Percentiles rank a stretch among this genome's conserved stretches.
These are phyloP conservation scores for Temnopleurus reevesii DNA, from an alignment of 53 echinoderm and acorn worm species.

Conservation along the genomic window DNA sequence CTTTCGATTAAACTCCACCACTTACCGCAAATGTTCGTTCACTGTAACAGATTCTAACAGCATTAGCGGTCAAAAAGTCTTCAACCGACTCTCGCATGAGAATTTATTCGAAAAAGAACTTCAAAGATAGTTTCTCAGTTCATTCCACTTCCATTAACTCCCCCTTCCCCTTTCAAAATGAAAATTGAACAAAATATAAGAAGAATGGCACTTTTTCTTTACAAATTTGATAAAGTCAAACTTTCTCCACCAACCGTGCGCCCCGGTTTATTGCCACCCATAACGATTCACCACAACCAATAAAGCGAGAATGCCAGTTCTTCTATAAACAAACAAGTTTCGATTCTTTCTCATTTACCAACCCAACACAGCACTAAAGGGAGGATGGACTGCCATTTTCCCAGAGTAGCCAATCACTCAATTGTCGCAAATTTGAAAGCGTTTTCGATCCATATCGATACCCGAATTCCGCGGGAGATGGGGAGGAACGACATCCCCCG, in stretches of 20 bases:
- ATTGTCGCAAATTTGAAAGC: conserved; percentile 51
- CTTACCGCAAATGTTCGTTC: not conserved
- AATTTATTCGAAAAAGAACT: not conserved
- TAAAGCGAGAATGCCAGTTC: not conserved
- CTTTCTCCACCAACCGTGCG: conserved; percentile 29
- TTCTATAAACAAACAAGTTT: conserved; percentile 49
- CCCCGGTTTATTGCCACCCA: conserved; percentile 27
- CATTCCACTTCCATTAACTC: not conserved
- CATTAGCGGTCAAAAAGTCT: not conserved
- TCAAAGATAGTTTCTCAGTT: not conserved
- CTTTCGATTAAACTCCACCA: too few relatives aligned
- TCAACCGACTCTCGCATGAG: not conserved
- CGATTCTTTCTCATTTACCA: conserved; percentile 38
- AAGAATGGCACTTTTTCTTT: conserved; percentile 8
- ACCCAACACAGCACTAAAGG: conserved; percentile 14
- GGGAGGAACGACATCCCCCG: not conserved
- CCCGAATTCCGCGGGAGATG: not conserved
- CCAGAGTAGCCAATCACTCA: conserved; percentile 21
- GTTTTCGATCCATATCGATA: conserved; percentile 41
- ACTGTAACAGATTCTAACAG: not conserved
- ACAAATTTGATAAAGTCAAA: conserved; percentile 21
- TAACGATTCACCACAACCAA: conserved; percentile 33
- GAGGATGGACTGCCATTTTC: not conserved
- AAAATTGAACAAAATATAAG: not conserved
- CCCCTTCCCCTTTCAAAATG: not conserved